Percentiles rank a stretch among this genome's conserved stretches.
Conservation (phyloP, 2,113 vertebrate genomes). For the Chaetodon auriga region DNA sequence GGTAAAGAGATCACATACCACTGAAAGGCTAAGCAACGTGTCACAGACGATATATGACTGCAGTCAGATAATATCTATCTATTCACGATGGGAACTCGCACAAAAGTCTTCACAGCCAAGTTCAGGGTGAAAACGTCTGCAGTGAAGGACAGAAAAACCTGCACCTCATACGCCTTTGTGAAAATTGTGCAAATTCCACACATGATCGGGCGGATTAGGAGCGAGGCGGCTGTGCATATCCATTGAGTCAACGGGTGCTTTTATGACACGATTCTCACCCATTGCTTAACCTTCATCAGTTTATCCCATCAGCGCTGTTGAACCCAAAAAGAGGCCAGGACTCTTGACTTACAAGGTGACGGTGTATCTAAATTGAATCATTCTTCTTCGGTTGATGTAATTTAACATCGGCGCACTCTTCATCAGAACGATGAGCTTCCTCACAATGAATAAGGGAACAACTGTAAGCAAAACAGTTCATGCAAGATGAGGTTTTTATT, state of each 20-base stretch:
- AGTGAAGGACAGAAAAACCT: neutral
- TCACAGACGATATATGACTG: neutral
- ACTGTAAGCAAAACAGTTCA: neutral
- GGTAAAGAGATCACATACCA: neutral
- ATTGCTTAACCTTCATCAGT: constrained; percentile 15
- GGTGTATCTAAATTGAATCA: neutral
- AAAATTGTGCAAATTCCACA: neutral
- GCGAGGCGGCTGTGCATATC: neutral
- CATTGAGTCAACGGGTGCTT: neutral
- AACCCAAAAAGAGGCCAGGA: neutral
- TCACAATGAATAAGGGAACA: neutral
- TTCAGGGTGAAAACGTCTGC: constrained; percentile 5
- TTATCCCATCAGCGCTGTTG: neutral
- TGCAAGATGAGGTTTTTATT: neutral
- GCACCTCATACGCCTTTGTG: neutral
- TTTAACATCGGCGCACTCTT: neutral
- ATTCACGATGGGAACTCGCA: neutral
- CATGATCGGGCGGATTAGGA: constrained; percentile 24
- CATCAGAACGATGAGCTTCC: neutral
- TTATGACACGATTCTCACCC: neutral
- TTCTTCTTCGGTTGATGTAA: neutral
- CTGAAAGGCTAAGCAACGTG: neutral
- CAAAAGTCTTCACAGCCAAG: neutral
- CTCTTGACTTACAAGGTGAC: neutral
- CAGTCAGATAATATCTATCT: too few relatives aligned